These are phyloP conservation scores for Silvanus unidentatus DNA, from an alignment of 2,888 invertebrate species.

Conservation along the genomic window DNA sequence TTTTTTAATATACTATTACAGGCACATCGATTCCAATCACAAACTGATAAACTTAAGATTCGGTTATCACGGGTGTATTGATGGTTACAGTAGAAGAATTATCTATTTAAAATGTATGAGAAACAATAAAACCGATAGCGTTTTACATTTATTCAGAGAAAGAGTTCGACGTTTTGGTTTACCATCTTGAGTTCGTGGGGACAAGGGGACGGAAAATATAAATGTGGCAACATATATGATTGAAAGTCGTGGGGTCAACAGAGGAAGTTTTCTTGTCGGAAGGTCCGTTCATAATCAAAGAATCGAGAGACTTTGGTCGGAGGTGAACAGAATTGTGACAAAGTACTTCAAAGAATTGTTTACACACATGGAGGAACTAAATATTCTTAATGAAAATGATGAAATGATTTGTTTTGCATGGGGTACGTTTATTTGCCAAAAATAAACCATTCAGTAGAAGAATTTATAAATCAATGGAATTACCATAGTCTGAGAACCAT, in stretches of 20 bases:
- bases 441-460: slow-evolving; percentile 8
- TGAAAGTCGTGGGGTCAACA: slow-evolving; percentile 7
- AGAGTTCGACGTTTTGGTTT: slow-evolving; percentile 11
- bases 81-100: slow-evolving; percentile 14
- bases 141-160: slow-evolving; percentile 12
- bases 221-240: slow-evolving; percentile 14
- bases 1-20: slow-evolving; percentile 10
- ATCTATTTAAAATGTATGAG: slow-evolving; percentile 15
- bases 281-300: slow-evolving; percentile 16
- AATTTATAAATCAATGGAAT: slow-evolving; percentile 16
- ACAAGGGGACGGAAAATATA: slow-evolving; percentile 14
- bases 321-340: slow-evolving; percentile 13
- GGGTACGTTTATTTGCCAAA: slow-evolving; percentile 11
- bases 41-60: slow-evolving; percentile 12
- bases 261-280: slow-evolving; percentile 16
- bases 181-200: slow-evolving; percentile 14
- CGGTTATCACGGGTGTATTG: slow-evolving; percentile 16
- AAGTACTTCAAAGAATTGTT: slow-evolving; percentile 13
- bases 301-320: slow-evolving; percentile 15
- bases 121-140: slow-evolving; percentile 14
- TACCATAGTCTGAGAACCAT: slow-evolving; percentile 12
- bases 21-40: slow-evolving; percentile 18
- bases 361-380: slow-evolving; percentile 11
- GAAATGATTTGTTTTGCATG: slow-evolving; percentile 14
- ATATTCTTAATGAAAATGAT: slow-evolving; percentile 9